These are phyloP conservation scores for Lathamus discolor DNA, from an alignment of 2,113 vertebrate species.

Conservation along the genomic window DNA sequence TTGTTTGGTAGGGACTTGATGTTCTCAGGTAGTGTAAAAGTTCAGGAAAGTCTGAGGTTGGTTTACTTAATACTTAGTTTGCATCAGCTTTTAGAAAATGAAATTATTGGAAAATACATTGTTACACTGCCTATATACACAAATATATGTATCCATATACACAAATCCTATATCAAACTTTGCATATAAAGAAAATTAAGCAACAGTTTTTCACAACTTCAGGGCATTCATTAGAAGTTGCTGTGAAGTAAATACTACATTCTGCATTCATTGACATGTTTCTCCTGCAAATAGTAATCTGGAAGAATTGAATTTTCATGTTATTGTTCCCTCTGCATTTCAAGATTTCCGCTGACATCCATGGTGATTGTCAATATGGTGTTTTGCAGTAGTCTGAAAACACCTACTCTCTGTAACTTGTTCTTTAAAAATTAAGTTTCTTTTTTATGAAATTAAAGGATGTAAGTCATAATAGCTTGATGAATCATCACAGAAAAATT, in stretches of 20 bases:
- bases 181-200: background rate
- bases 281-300: background rate
- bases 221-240: background rate
- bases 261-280: background rate
- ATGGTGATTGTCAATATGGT: background rate
- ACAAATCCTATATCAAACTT: background rate
- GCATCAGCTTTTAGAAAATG: background rate
- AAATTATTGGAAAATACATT: background rate
- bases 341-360: background rate
- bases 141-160: background rate
- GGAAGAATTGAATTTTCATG: background rate
- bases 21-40: background rate
- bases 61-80: background rate
- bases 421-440: background rate
- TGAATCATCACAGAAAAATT: background rate
- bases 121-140: background rate
- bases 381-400: background rate
- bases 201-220: background rate
- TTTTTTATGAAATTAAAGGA: background rate
- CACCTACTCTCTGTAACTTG: background rate
- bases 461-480: background rate
- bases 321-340: background rate
- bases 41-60: background rate
- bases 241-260: background rate
- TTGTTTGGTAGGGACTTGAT: background rate